Conservation (phyloP, 2,113 vertebrate genomes). For the human (Homo sapiens) region DNA sequence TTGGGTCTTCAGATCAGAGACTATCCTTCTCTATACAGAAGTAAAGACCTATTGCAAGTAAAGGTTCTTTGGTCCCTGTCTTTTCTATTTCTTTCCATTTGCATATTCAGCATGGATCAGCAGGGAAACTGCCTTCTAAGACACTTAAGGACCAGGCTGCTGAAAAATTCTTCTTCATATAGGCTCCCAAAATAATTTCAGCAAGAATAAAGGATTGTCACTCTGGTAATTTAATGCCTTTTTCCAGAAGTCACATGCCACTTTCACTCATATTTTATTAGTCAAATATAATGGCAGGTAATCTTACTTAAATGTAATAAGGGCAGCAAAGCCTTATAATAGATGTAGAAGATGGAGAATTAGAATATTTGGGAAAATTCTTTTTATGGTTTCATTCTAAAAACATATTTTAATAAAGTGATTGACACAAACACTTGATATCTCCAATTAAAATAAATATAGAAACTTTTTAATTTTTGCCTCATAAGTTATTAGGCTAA, state of each 20-base stretch:
- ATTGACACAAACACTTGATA: no score
- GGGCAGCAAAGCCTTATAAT: neutral
- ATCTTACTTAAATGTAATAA: neutral
- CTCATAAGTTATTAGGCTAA: no score
- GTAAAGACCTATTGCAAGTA: neutral
- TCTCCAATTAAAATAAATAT: no score
- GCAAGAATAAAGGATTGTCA: neutral
- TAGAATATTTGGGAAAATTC: neutral
- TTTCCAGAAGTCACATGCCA: neutral
- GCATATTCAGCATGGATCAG: neutral
- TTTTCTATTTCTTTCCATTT: neutral
- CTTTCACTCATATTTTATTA: neutral
- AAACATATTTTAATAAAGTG: no score
- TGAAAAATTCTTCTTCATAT: neutral
- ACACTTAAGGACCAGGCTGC: neutral
- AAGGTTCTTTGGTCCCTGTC: neutral
- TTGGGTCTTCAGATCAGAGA: neutral
- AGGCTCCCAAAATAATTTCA: constrained; percentile 29
- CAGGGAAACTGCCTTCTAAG: neutral
- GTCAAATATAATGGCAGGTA: neutral
- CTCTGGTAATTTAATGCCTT: neutral
- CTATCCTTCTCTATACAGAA: neutral
- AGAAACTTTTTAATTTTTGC: no score
- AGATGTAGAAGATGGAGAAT: neutral
- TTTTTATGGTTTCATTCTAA: no score